Percentiles rank a stretch among this genome's conserved stretches.
phyloP scores from a whole-genome alignment of 2,113 vertebrate genomes.

The Zosterops borbonicus region DNA sequence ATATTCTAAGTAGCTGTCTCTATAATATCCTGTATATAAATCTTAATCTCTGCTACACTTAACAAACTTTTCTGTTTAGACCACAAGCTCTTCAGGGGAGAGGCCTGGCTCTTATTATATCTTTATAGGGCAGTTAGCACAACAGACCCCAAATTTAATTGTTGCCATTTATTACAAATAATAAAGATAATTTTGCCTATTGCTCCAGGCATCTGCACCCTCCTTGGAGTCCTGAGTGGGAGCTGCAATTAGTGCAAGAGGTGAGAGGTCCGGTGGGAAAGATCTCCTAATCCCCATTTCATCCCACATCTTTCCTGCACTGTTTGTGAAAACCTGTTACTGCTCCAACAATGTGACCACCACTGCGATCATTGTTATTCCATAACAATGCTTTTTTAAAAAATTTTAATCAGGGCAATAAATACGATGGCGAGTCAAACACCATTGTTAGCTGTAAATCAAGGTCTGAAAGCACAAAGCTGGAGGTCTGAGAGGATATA shows the following conservation, averaged over 20 bases:
- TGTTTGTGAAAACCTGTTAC: background rate
- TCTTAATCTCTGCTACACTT: background rate
- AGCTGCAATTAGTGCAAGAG: background rate
- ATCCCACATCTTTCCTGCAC: background rate
- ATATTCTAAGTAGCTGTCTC: background rate
- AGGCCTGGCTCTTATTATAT: background rate
- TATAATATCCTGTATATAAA: background rate
- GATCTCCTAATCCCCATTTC: background rate
- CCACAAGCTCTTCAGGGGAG: background rate
- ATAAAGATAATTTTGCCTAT: background rate
- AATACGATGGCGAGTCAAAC: conserved; percentile 38
- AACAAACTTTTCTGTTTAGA: background rate
- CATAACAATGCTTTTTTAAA: conserved; percentile 38
- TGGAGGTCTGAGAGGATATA: conserved; percentile 34
- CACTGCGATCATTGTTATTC: background rate
- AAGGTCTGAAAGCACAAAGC: conserved; percentile 49
- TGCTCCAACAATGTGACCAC: background rate
- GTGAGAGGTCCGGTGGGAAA: background rate
- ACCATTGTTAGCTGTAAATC: conserved; percentile 42
- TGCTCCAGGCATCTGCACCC: background rate
- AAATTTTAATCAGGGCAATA: conserved; percentile 57
- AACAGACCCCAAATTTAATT: background rate
- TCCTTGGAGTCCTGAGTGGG: background rate
- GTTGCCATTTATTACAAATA: background rate
- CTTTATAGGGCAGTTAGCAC: background rate